These are phyloP conservation scores for Psilopogon haemacephalus DNA, from an alignment of 2,113 vertebrate species.

Conservation along the genomic window DNA sequence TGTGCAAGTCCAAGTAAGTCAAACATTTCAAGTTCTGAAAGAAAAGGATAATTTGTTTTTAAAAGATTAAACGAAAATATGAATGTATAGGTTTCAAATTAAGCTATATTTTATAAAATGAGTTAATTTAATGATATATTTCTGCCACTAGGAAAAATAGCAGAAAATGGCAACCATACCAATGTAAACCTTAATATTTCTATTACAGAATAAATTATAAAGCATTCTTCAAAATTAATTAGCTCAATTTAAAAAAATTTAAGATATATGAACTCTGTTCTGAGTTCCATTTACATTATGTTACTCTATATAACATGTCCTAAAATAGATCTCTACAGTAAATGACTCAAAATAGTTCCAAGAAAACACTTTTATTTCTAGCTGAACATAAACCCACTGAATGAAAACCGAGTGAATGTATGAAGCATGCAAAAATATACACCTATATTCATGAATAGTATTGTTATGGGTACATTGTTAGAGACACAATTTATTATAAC, in stretches of 20 bases:
- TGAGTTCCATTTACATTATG: background rate
- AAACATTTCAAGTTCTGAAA: constrained; percentile 85
- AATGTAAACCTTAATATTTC: background rate
- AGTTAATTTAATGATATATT: background rate
- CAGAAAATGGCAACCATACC: background rate
- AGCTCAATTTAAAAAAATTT: background rate
- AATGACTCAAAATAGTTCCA: background rate
- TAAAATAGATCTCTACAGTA: background rate
- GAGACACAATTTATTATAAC: background rate
- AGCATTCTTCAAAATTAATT: background rate
- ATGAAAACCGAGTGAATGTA: background rate
- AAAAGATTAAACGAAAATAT: background rate
- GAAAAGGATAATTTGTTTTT: background rate
- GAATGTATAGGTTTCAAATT: background rate
- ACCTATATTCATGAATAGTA: background rate
- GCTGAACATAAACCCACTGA: background rate
- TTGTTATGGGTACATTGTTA: background rate
- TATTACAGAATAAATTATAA: background rate
- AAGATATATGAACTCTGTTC: background rate
- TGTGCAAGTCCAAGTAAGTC: constrained; percentile 90
- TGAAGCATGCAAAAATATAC: background rate
- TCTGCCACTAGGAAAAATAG: background rate
- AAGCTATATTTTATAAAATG: background rate
- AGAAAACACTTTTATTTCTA: background rate
- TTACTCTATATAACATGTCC: background rate